Conservation (phyloP, 1,140 invertebrate genomes). For the Aphidius ervi region DNA sequence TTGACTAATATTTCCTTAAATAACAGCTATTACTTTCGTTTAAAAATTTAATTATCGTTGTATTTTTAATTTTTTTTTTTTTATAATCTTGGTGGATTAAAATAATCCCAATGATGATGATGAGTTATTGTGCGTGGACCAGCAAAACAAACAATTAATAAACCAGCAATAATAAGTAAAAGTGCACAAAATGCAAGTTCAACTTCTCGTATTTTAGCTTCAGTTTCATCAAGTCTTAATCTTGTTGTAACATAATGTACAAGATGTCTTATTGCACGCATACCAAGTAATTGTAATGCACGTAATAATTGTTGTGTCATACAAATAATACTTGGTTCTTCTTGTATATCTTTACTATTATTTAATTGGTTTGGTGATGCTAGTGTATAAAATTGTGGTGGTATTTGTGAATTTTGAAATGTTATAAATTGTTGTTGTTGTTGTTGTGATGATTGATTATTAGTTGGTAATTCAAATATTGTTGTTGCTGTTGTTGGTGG, state of each 20-base stretch:
- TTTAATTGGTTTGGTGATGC: conserved; percentile 20
- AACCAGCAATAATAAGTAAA: conserved; percentile 66
- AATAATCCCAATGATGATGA: conserved; percentile 78
- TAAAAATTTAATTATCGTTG: conserved; percentile 10
- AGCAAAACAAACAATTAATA: conserved; percentile 67
- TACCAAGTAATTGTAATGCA: conserved; percentile 61
- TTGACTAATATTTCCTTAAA: conserved; percentile 11
- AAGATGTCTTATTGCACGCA: conserved; percentile 63
- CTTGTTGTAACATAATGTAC: conserved; percentile 60
- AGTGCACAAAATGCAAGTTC: conserved; percentile 71
- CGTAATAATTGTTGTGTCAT: conserved; percentile 62
- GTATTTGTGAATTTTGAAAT: conserved; percentile 39
- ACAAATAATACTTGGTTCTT: conserved; percentile 49
- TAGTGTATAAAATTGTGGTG: conserved; percentile 35
- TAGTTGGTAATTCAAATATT: no score
- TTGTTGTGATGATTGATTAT: no score
- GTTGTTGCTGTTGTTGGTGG: not conserved
- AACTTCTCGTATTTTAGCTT: conserved; percentile 63
- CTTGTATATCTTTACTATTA: not conserved
- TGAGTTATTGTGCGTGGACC: conserved; percentile 69
- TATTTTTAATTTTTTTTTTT: conserved; percentile 11
- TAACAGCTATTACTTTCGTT: conserved; percentile 7
- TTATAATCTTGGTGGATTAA: conserved; percentile 63
- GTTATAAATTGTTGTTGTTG: conserved; percentile 32
- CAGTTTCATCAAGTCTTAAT: conserved; percentile 52